Evolutionary conservation across 2,888 invertebrate genomes (phyloP), one percentile per base, ranked within the genome.

Genomic region (Parasteatoda lunata): DNA sequence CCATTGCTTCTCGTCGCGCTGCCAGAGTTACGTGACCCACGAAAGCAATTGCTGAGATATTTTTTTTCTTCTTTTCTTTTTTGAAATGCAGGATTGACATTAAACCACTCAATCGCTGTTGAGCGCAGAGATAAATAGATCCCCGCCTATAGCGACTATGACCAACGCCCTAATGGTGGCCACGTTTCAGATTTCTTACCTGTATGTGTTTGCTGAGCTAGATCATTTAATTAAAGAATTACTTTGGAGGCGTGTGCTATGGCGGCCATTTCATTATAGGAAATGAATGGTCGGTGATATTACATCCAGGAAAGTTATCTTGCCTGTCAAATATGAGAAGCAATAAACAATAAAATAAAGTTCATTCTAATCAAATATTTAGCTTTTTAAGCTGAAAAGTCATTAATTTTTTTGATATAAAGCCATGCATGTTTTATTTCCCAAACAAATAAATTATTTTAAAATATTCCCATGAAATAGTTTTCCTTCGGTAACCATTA

Each of bases 141-240:
- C 59, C 13, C 59, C 59, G 59, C 59, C 59, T 59, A 59, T n/a
- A 59, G 59, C n/a, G 59, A n/a, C n/a, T 59, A 59, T 59, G 59
- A n/a, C 59, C 59, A n/a, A 59, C 59, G 59, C 59, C 59, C 59
- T 30, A 59, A 59, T 59, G n/a, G 59, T 13, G 7, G 9, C 59
- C 59, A 9, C 59, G n/a, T 59, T 59, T 59, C 59, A 13, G 59
- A 59, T 7, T 30, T 30, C 30, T 30, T 30, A 30, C 30, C 30
- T 30, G 30, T 30, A 59, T 13, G 4, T 59, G 59, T 59, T 59
- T 59, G 59, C 0, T 0, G n/a, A 59, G 59, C 4, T 9, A 7
- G 59, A 59, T 59, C n/a, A 11, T 59, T 59, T 59, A 59, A 59
- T n/a, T 13, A 9, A 59, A 59, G 9, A 59, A 13, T 59, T 59